Evolutionary conservation across 2,113 vertebrate genomes (phyloP), one percentile per base, ranked within the genome.

Genomic region (Synodontis membranacea): DNA sequence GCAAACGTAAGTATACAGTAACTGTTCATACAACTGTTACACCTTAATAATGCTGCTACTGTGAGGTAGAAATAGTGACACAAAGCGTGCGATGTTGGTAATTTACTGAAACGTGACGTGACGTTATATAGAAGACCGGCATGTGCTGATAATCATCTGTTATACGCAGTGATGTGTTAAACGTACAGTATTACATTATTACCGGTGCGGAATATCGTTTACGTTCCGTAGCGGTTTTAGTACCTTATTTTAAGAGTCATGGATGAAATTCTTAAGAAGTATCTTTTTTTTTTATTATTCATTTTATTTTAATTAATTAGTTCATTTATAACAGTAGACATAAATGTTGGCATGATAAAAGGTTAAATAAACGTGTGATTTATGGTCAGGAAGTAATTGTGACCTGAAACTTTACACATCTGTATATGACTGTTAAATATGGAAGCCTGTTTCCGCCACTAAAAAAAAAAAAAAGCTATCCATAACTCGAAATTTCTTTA

Each of bases 1-100:
- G 11, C 58, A 5, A 21, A 28, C 28, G 80, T 82, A 34, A 82
- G 80, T 82, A 82, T 66, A n/a, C n/a, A n/a, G n/a, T n/a, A n/a
- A 64, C 8, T 21, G 3, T 82, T 64, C 25, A 46, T 46, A 28
- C 37, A 25, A 31, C 14, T 76, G 28, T 78, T 19, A 10, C n/a
- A 52, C 48, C 72, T 75, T n/a, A 15, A 75, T 72, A 42, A 72
- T 11, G 21, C 68, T 23, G 64, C 31, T 19, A 7, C 31, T 37
- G 15, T 3, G 11, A 12, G 60, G 23, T 44, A 12, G 25, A 79
- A 34, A 31, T 23, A 52, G 28, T 21, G 17, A 21, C n/a, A 50
- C 1, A 46, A 50, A 48, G 25, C 42, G 48, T 15, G 39, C 3
- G 9, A 8, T 25, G 72, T 46, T 48, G 11, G 10, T 19, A 1